phyloP scores from a whole-genome alignment of 2,797 vertebrate species.

The Xiphorhynchus erythropygius region DNA sequence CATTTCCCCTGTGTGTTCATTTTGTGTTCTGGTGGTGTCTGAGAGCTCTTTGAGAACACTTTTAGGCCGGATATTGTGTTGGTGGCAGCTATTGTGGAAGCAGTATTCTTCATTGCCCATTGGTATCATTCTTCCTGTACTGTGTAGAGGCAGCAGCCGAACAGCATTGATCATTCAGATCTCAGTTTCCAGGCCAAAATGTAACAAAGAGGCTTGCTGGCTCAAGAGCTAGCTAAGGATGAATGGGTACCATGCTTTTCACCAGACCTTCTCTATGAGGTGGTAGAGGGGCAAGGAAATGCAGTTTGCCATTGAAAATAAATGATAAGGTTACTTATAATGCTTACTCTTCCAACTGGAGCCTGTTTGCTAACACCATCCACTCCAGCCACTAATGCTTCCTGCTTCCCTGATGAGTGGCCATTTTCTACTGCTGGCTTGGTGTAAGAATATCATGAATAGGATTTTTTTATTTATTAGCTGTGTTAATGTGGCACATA shows the following conservation, averaged over 20 bases:
- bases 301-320: constrained; percentile 23
- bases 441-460: constrained; percentile 16
- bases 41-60: constrained; percentile 1
- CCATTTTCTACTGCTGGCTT: constrained; percentile 37
- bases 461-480: constrained; percentile 59
- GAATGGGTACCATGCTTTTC: neutral
- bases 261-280: neutral
- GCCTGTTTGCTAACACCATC: constrained; percentile 45
- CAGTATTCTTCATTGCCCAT: neutral
- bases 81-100: constrained; percentile 20
- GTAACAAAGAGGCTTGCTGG: constrained; percentile 6
- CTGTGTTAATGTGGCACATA: constrained; percentile 34
- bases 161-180: neutral
- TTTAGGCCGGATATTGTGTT: neutral
- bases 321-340: neutral
- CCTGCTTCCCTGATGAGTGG: neutral
- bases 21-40: neutral
- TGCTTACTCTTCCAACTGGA: constrained; percentile 35
- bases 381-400: neutral
- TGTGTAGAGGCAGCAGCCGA: neutral
- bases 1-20: neutral
- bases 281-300: neutral
- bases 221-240: neutral
- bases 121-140: neutral
- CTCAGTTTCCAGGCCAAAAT: constrained; percentile 11